These are phyloP conservation scores for Noctua pronuba DNA, from an alignment of 2,888 invertebrate species.

Conservation along the genomic window DNA sequence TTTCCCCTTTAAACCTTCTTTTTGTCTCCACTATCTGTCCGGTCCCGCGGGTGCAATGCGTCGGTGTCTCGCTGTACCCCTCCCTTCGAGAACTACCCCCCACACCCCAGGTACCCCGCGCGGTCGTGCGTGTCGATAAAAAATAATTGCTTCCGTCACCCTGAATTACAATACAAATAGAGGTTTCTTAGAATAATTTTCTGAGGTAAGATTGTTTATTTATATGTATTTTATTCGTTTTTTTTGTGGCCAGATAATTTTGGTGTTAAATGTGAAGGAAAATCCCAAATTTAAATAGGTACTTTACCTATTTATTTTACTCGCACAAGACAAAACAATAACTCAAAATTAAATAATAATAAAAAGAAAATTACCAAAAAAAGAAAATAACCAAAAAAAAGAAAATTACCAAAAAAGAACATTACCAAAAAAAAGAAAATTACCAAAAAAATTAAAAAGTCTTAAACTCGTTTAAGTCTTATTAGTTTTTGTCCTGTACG, in stretches of 20 bases:
- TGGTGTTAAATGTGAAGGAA: no score
- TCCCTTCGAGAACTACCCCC: constrained; percentile 51
- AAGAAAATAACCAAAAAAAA: no score
- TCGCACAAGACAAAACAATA: no score
- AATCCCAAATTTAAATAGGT: background rate
- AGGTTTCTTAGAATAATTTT: constrained; percentile 69
- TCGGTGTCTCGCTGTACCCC: constrained; percentile 77
- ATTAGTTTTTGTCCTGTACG: no score
- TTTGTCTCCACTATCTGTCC: constrained; percentile 76
- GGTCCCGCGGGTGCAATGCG: constrained; percentile 88
- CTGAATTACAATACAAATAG: constrained; percentile 81
- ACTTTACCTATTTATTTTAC: no score
- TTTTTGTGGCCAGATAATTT: background rate
- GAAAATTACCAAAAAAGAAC: no score
- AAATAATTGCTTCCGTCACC: constrained; percentile 88
- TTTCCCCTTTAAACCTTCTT: constrained; percentile 80
- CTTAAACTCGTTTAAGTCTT: no score
- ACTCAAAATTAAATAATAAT: no score
- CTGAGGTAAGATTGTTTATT: constrained; percentile 40
- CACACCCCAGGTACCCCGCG: constrained; percentile 63
- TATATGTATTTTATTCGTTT: background rate
- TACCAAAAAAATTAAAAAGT: no score
- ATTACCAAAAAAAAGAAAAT: no score
- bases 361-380: no score
- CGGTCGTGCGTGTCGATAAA: constrained; percentile 89